Evolutionary conservation across 2,888 invertebrate genomes (phyloP), one percentile per base, ranked within the genome.

Genomic region (Sphecodes monilicornis): DNA sequence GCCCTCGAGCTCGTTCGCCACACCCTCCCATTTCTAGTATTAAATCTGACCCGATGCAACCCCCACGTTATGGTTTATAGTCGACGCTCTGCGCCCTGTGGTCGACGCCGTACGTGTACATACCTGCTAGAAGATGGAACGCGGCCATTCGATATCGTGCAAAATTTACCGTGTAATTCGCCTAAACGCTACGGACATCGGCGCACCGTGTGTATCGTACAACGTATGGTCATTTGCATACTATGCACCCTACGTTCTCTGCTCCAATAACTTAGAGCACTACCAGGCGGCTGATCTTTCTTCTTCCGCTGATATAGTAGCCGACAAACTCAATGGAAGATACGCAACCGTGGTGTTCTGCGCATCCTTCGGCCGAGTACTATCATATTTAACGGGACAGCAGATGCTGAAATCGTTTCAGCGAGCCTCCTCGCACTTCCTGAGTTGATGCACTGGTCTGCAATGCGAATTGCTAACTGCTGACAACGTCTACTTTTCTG

Each of bases 1-100:
- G 86, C 89, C 85, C 88, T 87, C 87, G 85, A 91, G 86, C 86
- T 80, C 86, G 84, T 82, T 76, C 88, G 89, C 89, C 92, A 86
- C 93, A 92, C 93, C 93, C 90, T 91, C 89, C 90, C 91, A 92
- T 93, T 93, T 92, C 90, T 89, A 89, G 91, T 92, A 93, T 93
- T 93, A 93, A 93, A 93, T 93, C 92, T 92, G 92, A 91, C 89
- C 90, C 86, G 90, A 88, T 88, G 89, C 90, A 86, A 89, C 87
- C 89, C 89, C 84, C 68, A 46, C 89, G 90, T 87, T 89, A 84
- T 90, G 87, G 89, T 90, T 87, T 90, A 90, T 87, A 85, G 86
- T 85, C 80, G 75, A 64, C 68, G 88, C 64, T 77, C 78, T 75
- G 70, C 80, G 70, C 75, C 74, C 68, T 73, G 69, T 74, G 32